Percentiles rank a stretch among this genome's conserved stretches.
Evolutionary conservation across 2,797 vertebrate genomes (phyloP).

Genomic region (Tiaroga cobitis): DNA sequence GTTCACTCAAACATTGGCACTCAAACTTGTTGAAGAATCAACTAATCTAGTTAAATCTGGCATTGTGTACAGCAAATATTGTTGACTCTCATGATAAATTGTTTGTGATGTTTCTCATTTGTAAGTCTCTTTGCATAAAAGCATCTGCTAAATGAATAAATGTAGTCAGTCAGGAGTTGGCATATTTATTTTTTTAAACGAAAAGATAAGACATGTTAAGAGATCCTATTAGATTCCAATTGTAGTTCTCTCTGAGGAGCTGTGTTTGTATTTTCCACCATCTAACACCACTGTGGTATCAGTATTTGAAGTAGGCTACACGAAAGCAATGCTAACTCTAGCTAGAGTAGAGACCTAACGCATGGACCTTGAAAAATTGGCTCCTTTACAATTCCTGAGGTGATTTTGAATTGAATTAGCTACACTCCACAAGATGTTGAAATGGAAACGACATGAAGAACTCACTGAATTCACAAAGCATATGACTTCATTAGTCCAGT

Average conservation of each 20-base stretch:
- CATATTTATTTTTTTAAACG: no score
- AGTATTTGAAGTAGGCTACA: not conserved
- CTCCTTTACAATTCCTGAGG: not conserved
- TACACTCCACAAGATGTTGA: not conserved
- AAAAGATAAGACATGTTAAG: no score
- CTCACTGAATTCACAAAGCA: not conserved
- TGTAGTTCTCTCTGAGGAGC: not conserved
- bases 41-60: not conserved
- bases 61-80: not conserved
- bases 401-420: not conserved
- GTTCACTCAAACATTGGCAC: not conserved
- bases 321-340: not conserved
- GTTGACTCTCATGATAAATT: not conserved
- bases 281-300: not conserved
- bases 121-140: slow-evolving; percentile 15
- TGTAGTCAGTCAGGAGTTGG: not conserved
- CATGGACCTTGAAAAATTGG: not conserved
- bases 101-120: slow-evolving; percentile 8
- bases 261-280: not conserved
- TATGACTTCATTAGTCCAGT: not conserved
- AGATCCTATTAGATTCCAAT: not conserved
- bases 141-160: slow-evolving; percentile 17
- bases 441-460: not conserved
- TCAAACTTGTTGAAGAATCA: slow-evolving; percentile 13
- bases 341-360: not conserved